Percentiles rank a stretch among this genome's conserved stretches.
Conservation (phyloP, 2,113 vertebrate genomes). For the Dissostichus mawsoni region DNA sequence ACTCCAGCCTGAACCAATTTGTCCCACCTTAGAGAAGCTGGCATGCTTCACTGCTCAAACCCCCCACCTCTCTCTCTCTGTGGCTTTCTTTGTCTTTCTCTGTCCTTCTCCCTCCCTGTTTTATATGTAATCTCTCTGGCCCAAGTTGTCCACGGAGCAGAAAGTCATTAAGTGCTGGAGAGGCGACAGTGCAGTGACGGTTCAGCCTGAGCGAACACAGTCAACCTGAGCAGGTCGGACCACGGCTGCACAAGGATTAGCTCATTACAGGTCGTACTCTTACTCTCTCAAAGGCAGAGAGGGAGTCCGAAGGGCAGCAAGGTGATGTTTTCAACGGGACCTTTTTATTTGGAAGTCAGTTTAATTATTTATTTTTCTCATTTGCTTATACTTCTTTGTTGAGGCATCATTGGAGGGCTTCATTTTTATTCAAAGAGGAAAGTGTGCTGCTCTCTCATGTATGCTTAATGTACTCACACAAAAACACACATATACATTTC, state of each 20-base stretch:
- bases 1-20: slow-evolving; percentile 67
- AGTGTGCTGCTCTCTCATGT: background rate
- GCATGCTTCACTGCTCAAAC: slow-evolving; percentile 56
- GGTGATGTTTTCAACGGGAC: slow-evolving; percentile 46
- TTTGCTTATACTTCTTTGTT: background rate
- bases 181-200: slow-evolving; percentile 69
- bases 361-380: slow-evolving; percentile 23
- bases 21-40: slow-evolving; percentile 48
- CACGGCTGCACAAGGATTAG: slow-evolving; percentile 72
- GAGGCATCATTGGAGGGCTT: slow-evolving; percentile 3
- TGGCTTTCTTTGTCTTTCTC: slow-evolving; percentile 43
- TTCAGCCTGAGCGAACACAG: slow-evolving; percentile 79
- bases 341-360: slow-evolving; percentile 60
- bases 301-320: slow-evolving; percentile 45
- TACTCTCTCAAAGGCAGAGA: slow-evolving; percentile 34
- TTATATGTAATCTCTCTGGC: slow-evolving; percentile 68
- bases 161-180: slow-evolving; percentile 80
- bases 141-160: slow-evolving; percentile 70
- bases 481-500: background rate
- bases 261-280: slow-evolving; percentile 69
- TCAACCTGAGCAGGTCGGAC: slow-evolving; percentile 60
- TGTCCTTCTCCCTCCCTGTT: slow-evolving; percentile 37
- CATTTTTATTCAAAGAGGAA: slow-evolving; percentile 3
- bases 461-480: background rate
- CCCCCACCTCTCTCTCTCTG: background rate